phyloP scores from a whole-genome alignment of 2,797 vertebrate genomes.

The Echeneis naucrates region DNA sequence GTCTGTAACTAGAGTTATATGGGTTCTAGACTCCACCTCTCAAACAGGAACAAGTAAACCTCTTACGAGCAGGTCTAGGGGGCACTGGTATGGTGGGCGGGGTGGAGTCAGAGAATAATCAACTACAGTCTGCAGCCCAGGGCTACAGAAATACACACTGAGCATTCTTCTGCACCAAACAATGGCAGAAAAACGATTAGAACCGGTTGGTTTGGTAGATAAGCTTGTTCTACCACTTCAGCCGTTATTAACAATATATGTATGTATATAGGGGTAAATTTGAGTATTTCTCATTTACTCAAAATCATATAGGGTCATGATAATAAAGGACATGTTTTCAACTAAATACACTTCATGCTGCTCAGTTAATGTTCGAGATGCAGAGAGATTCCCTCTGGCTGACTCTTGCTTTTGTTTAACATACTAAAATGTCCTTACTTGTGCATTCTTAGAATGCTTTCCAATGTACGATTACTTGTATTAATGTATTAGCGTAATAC shows the following conservation, averaged over 20 bases:
- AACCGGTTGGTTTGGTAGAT: slow-evolving; percentile 65
- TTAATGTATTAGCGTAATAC: slow-evolving; percentile 26
- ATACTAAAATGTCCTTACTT: slow-evolving; percentile 26
- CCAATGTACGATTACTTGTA: slow-evolving; percentile 1
- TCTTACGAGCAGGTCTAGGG: slow-evolving; percentile 80
- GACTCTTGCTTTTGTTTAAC: slow-evolving; percentile 29
- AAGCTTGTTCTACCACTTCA: slow-evolving; percentile 48
- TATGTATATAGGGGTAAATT: slow-evolving; percentile 17
- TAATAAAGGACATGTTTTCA: slow-evolving; percentile 12
- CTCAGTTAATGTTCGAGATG: slow-evolving; percentile 21
- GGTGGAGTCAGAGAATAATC: slow-evolving; percentile 72
- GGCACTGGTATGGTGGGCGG: slow-evolving; percentile 62
- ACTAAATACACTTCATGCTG: slow-evolving; percentile 11
- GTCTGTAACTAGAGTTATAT: slow-evolving; percentile 73
- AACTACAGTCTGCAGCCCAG: slow-evolving; percentile 69
- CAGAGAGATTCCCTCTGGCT: slow-evolving; percentile 11
- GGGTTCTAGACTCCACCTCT: slow-evolving; percentile 74
- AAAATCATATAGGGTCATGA: slow-evolving; percentile 15
- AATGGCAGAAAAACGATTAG: slow-evolving; percentile 70
- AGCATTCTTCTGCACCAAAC: slow-evolving; percentile 74
- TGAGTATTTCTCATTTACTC: slow-evolving; percentile 13
- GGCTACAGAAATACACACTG: slow-evolving; percentile 76
- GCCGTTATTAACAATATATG: slow-evolving; percentile 19
- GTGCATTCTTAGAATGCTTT: slow-evolving; percentile 35
- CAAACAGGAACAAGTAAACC: slow-evolving; percentile 79